phyloP scores from a whole-genome alignment of 1,140 invertebrate species.

The Conus betulinus region DNA sequence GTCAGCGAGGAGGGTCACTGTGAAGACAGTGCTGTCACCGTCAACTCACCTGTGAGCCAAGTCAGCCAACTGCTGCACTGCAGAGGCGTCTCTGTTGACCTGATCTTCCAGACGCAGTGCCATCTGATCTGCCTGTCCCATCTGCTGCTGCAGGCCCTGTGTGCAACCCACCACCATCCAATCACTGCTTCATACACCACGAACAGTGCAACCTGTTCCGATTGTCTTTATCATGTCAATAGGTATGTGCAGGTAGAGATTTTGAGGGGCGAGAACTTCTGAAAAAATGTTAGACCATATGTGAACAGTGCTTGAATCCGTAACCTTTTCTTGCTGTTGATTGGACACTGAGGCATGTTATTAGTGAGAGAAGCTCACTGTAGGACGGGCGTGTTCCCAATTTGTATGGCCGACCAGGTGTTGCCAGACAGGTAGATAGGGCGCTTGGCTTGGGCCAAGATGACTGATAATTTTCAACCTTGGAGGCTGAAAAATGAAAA shows the following conservation, averaged over 20 bases:
- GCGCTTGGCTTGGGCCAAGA: too few species aligned
- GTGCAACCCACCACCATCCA: not conserved
- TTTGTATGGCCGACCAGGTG: too few species aligned
- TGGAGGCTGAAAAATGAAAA: too few species aligned
- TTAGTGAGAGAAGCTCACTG: too few species aligned
- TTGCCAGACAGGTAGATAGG: too few species aligned
- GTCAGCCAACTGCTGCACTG: slow-evolving; percentile 45
- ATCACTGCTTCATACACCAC: not conserved
- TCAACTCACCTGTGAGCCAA: slow-evolving; percentile 54
- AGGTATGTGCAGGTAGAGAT: not conserved
- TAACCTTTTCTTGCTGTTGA: too few species aligned
- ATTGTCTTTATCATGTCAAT: too few species aligned
- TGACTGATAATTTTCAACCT: too few species aligned
- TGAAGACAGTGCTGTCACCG: too few species aligned
- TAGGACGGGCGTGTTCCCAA: too few species aligned
- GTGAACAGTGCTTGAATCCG: not conserved
- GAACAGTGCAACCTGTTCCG: not conserved
- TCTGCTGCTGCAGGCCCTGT: slow-evolving; percentile 59
- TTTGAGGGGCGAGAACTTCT: not conserved
- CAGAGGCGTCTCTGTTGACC: slow-evolving; percentile 46
- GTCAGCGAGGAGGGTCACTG: too few species aligned
- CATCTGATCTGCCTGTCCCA: slow-evolving; percentile 59
- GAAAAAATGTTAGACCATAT: not conserved
- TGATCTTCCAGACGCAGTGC: slow-evolving; percentile 62
- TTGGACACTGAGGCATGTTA: too few species aligned